Conservation (phyloP, 2,888 invertebrate species). For the Chrysomela aeneicollis region DNA sequence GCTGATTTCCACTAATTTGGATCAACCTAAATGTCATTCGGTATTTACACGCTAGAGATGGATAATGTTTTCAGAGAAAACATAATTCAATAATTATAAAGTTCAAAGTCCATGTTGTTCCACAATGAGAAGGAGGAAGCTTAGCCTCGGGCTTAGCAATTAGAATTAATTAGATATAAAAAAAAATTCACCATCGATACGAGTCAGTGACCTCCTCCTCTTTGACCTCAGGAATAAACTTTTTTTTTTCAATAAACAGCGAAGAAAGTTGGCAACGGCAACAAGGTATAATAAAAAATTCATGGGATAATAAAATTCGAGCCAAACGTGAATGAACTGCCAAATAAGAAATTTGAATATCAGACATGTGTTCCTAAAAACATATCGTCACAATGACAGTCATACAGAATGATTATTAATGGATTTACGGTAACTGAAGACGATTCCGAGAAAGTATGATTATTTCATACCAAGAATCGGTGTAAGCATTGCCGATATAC, state of each 20-base stretch:
- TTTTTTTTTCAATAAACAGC: not conserved
- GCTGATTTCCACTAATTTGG: no score
- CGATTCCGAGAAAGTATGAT: no score
- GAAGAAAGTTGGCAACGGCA: not conserved
- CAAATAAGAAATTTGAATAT: slow-evolving; percentile 9
- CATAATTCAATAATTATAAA: no score
- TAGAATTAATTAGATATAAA: not conserved
- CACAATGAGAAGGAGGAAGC: no score
- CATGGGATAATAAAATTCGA: slow-evolving; percentile 9
- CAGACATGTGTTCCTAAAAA: not conserved
- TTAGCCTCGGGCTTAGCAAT: no score
- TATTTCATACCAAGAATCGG: no score
- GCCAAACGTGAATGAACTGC: slow-evolving; percentile 3
- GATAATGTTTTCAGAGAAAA: no score
- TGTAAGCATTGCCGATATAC: no score
- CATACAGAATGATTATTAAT: not conserved
- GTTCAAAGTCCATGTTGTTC: no score
- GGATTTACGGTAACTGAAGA: not conserved
- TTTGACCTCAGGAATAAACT: not conserved
- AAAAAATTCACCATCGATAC: not conserved
- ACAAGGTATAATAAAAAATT: slow-evolving; percentile 10
- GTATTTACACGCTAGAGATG: no score
- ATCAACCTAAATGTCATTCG: no score
- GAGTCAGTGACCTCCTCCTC: not conserved
- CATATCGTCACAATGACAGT: not conserved